Conservation (phyloP, 2,888 invertebrate species). For the Hipparchia semele region DNA sequence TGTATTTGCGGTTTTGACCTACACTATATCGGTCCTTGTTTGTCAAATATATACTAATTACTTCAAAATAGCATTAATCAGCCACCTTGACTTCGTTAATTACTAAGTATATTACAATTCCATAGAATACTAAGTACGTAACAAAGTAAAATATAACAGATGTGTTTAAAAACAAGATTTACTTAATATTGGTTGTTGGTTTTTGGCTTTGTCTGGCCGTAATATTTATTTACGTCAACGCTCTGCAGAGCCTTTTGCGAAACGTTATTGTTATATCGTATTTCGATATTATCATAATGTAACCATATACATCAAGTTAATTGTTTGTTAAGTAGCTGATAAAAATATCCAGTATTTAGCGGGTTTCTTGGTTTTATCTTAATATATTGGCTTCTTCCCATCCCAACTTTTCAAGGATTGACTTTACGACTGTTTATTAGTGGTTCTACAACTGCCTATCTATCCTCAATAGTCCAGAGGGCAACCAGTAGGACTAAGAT, state of each 20-base stretch:
- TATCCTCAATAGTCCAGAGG: not conserved
- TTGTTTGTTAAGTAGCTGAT: not conserved
- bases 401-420: not conserved
- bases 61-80: constrained; percentile 18
- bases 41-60: constrained; percentile 15
- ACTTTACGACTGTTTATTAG: not conserved
- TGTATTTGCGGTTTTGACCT: constrained; percentile 23
- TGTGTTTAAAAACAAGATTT: not conserved
- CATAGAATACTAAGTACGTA: not conserved
- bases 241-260: constrained; percentile 25
- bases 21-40: constrained; percentile 16
- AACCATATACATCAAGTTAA: not conserved
- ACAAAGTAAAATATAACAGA: not conserved
- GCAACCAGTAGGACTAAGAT: too few relatives aligned
- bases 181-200: not conserved
- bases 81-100: not conserved
- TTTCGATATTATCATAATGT: constrained; percentile 15
- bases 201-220: constrained; percentile 25
- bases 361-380: not conserved
- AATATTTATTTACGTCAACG: constrained; percentile 31
- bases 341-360: not conserved
- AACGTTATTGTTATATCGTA: constrained; percentile 29
- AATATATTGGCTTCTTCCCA: not conserved
- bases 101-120: not conserved
- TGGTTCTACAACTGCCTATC: not conserved